phyloP scores from a whole-genome alignment of 2,113 vertebrate genomes.

The Chaenocephalus aceratus region DNA sequence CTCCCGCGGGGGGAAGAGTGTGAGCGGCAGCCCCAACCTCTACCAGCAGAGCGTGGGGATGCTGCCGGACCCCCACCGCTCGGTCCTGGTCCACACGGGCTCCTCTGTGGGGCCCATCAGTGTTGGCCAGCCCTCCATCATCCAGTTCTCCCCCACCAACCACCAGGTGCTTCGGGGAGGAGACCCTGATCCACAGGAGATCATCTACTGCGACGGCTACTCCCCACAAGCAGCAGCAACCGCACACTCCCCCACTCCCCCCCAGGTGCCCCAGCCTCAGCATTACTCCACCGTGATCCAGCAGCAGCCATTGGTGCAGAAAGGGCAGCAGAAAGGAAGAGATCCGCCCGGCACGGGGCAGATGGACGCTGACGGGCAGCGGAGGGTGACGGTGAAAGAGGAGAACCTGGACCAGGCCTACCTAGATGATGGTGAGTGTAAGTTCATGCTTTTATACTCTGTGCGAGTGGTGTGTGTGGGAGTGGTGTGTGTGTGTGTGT shows the following conservation, averaged over 20 bases:
- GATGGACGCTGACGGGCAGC: conserved; percentile 72
- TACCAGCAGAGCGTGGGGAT: conserved; percentile 87
- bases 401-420: conserved; percentile 98
- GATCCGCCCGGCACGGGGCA: conserved; percentile 62
- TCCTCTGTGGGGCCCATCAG: conserved; percentile 78
- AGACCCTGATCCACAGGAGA: conserved; percentile 86
- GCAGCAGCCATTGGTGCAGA: conserved; percentile 86
- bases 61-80: conserved; percentile 91
- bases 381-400: conserved; percentile 94
- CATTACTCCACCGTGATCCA: conserved; percentile 94
- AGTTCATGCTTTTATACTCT: conserved; percentile 67
- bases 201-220: conserved; percentile 94
- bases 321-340: conserved; percentile 73
- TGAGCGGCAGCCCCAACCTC: conserved; percentile 87
- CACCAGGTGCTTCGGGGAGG: conserved; percentile 87
- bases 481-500: too few relatives aligned
- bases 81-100: conserved; percentile 92
- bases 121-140: conserved; percentile 89
- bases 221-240: conserved; percentile 47
- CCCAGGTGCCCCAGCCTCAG: conserved; percentile 77
- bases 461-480: too few relatives aligned
- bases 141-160: conserved; percentile 94
- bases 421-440: conserved; percentile 94
- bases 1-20: conserved; percentile 88
- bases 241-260: conserved; percentile 76